Conservation (phyloP, 2,888 invertebrate species). For the Fissipunctia ypsillon region DNA sequence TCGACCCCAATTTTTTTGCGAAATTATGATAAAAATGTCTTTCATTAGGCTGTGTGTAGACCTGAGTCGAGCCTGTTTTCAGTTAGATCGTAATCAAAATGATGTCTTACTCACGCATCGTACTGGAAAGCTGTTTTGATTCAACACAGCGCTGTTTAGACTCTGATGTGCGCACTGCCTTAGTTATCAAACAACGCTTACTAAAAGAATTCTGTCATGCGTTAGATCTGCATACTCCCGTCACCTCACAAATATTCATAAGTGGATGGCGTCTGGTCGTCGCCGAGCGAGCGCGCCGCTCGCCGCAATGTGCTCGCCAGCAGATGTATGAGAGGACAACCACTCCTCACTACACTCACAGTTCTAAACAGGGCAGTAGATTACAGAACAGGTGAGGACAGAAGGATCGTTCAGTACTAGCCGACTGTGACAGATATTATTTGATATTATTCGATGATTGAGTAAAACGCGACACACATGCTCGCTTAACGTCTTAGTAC, state of each 20-base stretch:
- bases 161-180: background rate
- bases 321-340: slow-evolving; percentile 14
- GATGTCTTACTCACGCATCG: background rate
- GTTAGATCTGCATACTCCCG: slow-evolving; percentile 9
- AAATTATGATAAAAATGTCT: background rate
- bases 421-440: too few relatives aligned
- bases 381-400: background rate
- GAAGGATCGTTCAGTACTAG: background rate
- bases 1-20: background rate
- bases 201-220: slow-evolving; percentile 17
- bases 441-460: background rate
- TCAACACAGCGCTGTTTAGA: background rate
- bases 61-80: background rate
- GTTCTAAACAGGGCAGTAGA: background rate
- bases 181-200: slow-evolving; percentile 10
- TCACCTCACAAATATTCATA: slow-evolving; percentile 51
- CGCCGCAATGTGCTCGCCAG: slow-evolving; percentile 30
- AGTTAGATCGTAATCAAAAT: background rate
- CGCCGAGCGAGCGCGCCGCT: slow-evolving; percentile 28
- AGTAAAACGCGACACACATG: background rate
- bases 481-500: background rate
- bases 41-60: background rate
- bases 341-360: slow-evolving; percentile 9
- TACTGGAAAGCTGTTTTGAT: background rate
- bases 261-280: slow-evolving; percentile 40